Percentiles rank a stretch among this genome's conserved stretches.
Conservation (phyloP, 2,888 invertebrate species). For the Hirtodrosophila confusa region DNA sequence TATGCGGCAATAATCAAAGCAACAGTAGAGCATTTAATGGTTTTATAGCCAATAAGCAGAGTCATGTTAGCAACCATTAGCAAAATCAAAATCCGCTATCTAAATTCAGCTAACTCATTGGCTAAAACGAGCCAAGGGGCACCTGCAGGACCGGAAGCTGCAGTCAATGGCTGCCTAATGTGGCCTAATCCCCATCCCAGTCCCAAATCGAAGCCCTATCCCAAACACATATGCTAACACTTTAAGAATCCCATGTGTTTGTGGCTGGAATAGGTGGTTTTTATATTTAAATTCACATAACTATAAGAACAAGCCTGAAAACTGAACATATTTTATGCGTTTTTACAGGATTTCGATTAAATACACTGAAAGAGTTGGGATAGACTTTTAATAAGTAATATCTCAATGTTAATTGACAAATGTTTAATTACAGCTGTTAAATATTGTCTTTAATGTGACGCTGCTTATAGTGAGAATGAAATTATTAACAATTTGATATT, state of each 20-base stretch:
- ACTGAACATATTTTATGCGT: no score
- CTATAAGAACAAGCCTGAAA: neutral
- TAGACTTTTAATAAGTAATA: no score
- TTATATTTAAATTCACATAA: slow-evolving; percentile 54
- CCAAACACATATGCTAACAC: slow-evolving; percentile 18
- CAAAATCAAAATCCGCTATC: slow-evolving; percentile 31
- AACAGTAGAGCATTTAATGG: slow-evolving; percentile 2
- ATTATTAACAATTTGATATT: no score
- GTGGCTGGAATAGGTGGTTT: slow-evolving; percentile 15
- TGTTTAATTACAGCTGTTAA: no score
- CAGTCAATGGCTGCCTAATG: slow-evolving; percentile 34
- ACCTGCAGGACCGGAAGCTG: neutral
- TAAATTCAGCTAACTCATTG: slow-evolving; percentile 53
- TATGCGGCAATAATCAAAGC: slow-evolving; percentile 16
- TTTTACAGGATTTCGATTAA: no score
- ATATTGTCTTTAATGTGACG: no score
- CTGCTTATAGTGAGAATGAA: no score
- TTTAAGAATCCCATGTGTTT: slow-evolving; percentile 29
- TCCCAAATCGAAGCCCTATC: slow-evolving; percentile 2
- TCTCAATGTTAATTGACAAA: no score
- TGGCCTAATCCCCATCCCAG: slow-evolving; percentile 37
- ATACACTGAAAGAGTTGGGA: no score
- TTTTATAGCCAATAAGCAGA: slow-evolving; percentile 8
- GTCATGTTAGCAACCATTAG: slow-evolving; percentile 33
- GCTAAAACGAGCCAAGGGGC: neutral